Percentiles rank a stretch among this genome's conserved stretches.
Evolutionary conservation across 2,113 vertebrate species (phyloP).

Genomic region (Montifringilla adamsi): DNA sequence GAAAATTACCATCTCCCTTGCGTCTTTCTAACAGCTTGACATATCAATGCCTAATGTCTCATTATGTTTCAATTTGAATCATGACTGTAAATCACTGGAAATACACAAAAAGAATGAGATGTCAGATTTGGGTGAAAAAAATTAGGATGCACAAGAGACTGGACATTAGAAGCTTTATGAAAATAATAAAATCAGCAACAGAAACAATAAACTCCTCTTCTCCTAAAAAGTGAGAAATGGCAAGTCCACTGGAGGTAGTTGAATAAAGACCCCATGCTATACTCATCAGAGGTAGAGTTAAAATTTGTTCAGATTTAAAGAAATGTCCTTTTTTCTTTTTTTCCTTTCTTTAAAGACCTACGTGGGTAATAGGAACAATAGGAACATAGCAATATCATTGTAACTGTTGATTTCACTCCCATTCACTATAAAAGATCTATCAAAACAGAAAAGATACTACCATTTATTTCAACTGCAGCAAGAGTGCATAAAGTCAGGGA

Average conservation of each 20-base stretch:
- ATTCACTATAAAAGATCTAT: neutral
- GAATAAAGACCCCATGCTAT: neutral
- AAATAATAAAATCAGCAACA: neutral
- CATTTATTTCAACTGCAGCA: neutral
- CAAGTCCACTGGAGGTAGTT: neutral
- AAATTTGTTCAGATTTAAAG: neutral
- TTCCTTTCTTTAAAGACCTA: neutral
- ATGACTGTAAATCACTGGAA: neutral
- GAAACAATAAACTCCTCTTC: neutral
- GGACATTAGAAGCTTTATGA: neutral
- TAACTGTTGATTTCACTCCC: neutral
- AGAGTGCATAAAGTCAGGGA: neutral
- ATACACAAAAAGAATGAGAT: neutral
- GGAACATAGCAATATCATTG: neutral
- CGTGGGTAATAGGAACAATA: neutral
- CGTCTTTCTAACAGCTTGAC: neutral
- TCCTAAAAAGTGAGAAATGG: neutral
- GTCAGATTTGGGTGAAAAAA: neutral
- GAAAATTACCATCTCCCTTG: neutral
- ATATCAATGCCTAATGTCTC: neutral
- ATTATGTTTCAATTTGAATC: neutral
- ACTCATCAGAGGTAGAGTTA: neutral
- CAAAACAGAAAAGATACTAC: neutral
- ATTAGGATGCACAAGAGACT: neutral
- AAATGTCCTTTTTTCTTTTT: neutral